Evolutionary conservation across 2,113 vertebrate species (phyloP).

Genomic region (Siniperca knerii): DNA sequence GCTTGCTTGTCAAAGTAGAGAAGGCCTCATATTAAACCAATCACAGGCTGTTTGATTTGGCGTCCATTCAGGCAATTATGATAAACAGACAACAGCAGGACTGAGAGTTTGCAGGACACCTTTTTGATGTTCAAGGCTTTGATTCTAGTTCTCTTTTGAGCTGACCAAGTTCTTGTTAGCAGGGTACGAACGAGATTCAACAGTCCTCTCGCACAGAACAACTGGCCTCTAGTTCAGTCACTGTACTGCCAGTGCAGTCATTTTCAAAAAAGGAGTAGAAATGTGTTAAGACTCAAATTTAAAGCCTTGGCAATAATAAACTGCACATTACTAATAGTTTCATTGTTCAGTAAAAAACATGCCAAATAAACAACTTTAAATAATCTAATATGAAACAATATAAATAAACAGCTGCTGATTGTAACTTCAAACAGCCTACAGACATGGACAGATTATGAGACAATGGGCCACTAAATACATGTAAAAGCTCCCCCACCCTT

Average conservation of each 20-base stretch:
- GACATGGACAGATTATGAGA: neutral
- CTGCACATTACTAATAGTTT: neutral
- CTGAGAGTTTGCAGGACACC: constrained; percentile 25
- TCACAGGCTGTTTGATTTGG: constrained; percentile 72
- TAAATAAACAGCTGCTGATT: neutral
- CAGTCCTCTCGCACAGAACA: neutral
- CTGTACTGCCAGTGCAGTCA: neutral
- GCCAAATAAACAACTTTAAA: neutral
- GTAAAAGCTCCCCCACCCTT: neutral
- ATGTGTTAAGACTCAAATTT: neutral
- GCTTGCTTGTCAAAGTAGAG: constrained; percentile 42
- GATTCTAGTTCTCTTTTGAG: constrained; percentile 40
- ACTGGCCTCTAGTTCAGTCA: constrained; percentile 6
- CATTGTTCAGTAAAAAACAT: neutral
- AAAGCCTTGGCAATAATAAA: neutral
- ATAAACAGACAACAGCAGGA: constrained; percentile 52
- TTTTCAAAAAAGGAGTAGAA: neutral
- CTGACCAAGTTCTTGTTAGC: constrained; percentile 36
- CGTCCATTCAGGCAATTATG: constrained; percentile 53
- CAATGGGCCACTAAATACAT: neutral
- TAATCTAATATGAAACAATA: neutral
- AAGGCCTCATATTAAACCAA: constrained; percentile 72
- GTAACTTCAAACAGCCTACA: neutral
- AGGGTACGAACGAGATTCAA: neutral
- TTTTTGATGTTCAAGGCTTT: constrained; percentile 55